Evolutionary conservation across 1,140 invertebrate genomes (phyloP), one percentile per base, ranked within the genome.

Genomic region (Capitella teleta): DNA sequence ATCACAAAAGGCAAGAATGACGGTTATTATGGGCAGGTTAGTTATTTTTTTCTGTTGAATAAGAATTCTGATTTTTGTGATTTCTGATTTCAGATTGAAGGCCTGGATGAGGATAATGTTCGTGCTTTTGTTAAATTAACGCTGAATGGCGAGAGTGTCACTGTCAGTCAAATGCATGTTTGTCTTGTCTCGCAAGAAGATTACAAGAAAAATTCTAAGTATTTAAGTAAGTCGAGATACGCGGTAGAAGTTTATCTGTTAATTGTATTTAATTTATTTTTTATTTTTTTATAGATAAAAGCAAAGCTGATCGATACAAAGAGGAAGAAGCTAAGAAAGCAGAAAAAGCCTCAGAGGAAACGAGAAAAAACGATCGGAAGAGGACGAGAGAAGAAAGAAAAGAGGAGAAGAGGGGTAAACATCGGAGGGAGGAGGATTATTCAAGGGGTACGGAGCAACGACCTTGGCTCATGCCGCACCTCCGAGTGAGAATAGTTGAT

Each of bases 91-190:
- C 64, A 84, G 80, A 78, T 93, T 18, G 78, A 85, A 61, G 85
- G 86, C 24, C 78, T 92, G 53, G 86, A 92, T 74, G 87, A 91
- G 59, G 84, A 88, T 57, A 82, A 82, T 51, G 82, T 82, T 0
- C 74, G 87, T 49, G 74, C 87, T 8, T 80, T 87, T 61, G 76
- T 93, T 0, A 86, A 86, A 75, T 74, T 90, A 53, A 74, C 83
- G 18, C 70, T 88, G 1, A 80, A 79, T 48, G 80, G 81, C 40
- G 70, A 81, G 61, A 78, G 74, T 16, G 73, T 85, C 30, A 82
- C 81, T 26, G 66, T 92, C 8, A 84, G 81, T 65, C 87, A 92
- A 71, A 82, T 81, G 56, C 76, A 81, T 64, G 76, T 92, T 51
- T 74, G 81, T 58, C 74, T 84, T 0, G 84, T 93, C 2, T 78